phyloP scores from a whole-genome alignment of 2,797 vertebrate genomes.

The Parambassis ranga region DNA sequence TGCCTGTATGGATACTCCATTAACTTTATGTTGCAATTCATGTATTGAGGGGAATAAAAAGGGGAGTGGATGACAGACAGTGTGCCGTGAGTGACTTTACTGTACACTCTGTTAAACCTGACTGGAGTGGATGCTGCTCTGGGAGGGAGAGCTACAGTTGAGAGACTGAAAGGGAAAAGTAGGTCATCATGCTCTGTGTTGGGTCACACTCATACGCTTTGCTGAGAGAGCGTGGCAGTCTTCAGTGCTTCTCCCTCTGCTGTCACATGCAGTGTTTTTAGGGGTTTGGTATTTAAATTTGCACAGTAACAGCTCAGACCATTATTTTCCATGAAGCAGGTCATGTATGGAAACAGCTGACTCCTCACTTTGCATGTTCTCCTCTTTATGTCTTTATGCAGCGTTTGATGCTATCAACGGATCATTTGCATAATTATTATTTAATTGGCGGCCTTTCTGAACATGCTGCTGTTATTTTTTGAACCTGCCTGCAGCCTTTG shows the following conservation, averaged over 20 bases:
- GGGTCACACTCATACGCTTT: slow-evolving; percentile 69
- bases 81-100: slow-evolving; percentile 73
- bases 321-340: slow-evolving; percentile 13
- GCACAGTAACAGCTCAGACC: background rate
- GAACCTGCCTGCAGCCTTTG: background rate
- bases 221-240: slow-evolving; percentile 53
- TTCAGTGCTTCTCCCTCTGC: slow-evolving; percentile 41
- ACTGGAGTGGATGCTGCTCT: slow-evolving; percentile 62
- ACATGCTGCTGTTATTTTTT: slow-evolving; percentile 1
- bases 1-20: slow-evolving; percentile 30
- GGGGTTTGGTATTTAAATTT: slow-evolving; percentile 11
- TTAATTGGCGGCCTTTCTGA: slow-evolving; percentile 16
- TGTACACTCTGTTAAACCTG: slow-evolving; percentile 75
- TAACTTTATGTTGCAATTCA: slow-evolving; percentile 50
- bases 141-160: slow-evolving; percentile 60
- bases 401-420: slow-evolving; percentile 31
- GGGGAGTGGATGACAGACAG: slow-evolving; percentile 37
- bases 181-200: slow-evolving; percentile 75
- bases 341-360: slow-evolving; percentile 33
- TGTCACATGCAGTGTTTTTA: slow-evolving; percentile 30
- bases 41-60: slow-evolving; percentile 47
- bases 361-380: slow-evolving; percentile 25
- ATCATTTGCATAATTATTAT: slow-evolving; percentile 31
- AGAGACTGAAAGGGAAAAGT: slow-evolving; percentile 71
- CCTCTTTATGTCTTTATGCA: slow-evolving; percentile 25